A percentile compares a stretch with the other conserved stretches of the same genome.
Conservation (phyloP, 2,797 vertebrate species). For the Karalla daura region DNA sequence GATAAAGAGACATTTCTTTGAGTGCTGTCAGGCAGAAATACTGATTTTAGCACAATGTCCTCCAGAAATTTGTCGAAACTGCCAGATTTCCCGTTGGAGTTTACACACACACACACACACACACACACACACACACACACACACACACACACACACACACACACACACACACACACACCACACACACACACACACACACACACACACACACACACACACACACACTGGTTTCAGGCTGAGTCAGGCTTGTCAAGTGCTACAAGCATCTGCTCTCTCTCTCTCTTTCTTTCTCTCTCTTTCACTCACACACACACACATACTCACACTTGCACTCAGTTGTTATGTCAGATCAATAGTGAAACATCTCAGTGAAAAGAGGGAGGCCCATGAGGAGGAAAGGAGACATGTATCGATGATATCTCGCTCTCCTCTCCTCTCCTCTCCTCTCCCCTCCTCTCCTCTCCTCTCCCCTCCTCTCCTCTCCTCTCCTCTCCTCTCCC, state of each 20-base stretch:
- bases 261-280: conserved; percentile 12
- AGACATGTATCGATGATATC: conserved; percentile 38
- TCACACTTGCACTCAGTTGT: background rate
- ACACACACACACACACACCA: conserved; percentile 10
- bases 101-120: no score
- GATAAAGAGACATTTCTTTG: background rate
- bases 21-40: background rate
- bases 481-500: conserved; percentile 33
- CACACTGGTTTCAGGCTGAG: conserved; percentile 11
- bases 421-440: conserved; percentile 18
- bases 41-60: background rate
- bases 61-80: no score
- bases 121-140: no score
- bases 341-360: conserved; percentile 49
- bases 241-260: conserved; percentile 29
- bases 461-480: conserved; percentile 15
- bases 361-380: conserved; percentile 39
- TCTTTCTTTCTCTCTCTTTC: background rate
- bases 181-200: conserved; percentile 13
- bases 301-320: conserved; percentile 9
- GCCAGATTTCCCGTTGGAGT: conserved; percentile 4
- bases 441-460: conserved; percentile 31
- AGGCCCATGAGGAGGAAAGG: conserved; percentile 52
- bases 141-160: no score
- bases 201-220: conserved; percentile 1